Conservation (phyloP, 1,140 invertebrate genomes). For the Conus ventricosus region DNA sequence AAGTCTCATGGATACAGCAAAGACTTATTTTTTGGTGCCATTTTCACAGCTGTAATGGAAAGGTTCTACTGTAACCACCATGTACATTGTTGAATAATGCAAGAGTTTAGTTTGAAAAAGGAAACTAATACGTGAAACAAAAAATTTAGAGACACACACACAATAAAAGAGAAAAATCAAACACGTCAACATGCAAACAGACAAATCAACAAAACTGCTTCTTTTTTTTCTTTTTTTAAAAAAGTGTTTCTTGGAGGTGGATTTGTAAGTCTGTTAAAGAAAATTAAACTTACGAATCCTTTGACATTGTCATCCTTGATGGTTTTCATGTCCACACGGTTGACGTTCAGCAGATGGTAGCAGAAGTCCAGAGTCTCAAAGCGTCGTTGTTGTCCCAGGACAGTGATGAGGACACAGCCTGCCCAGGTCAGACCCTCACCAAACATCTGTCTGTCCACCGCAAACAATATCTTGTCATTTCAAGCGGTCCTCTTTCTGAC, state of each 20-base stretch:
- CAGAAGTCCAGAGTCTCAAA: constrained; percentile 99
- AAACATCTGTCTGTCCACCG: constrained; percentile 89
- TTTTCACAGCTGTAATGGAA: no score
- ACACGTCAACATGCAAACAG: no score
- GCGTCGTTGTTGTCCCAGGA: constrained; percentile 95
- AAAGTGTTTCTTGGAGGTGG: neutral
- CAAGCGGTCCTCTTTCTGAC: no score
- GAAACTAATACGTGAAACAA: no score
- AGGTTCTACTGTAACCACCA: no score
- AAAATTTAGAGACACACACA: no score
- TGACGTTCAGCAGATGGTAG: constrained; percentile 97
- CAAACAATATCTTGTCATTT: constrained; percentile 26
- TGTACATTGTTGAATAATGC: no score
- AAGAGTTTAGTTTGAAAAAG: no score
- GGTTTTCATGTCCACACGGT: constrained; percentile 91
- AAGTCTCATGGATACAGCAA: no score
- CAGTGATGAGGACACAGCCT: constrained; percentile 96
- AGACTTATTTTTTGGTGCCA: no score
- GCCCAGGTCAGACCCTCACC: constrained; percentile 99
- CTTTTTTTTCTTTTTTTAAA: neutral
- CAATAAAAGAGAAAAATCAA: no score
- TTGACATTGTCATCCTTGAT: constrained; percentile 92
- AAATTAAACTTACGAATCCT: constrained; percentile 88
- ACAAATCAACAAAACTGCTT: no score
- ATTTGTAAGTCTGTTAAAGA: neutral